A percentile compares a stretch with the other conserved stretches of the same genome.
Conservation (phyloP, 2,113 vertebrate species). For the Aramus guarauna region DNA sequence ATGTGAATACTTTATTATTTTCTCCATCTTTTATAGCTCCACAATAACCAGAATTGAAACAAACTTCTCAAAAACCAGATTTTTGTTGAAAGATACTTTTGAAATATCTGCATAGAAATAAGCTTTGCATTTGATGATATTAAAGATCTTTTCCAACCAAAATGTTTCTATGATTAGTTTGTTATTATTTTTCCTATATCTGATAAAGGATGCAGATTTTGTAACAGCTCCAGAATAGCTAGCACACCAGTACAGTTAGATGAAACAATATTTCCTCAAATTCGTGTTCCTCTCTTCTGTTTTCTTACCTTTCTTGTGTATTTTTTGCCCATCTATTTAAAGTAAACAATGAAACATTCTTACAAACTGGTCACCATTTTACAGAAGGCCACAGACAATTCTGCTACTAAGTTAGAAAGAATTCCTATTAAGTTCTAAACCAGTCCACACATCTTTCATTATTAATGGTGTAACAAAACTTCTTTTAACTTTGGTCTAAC, state of each 20-base stretch:
- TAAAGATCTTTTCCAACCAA: too few species aligned
- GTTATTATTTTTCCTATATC: not conserved
- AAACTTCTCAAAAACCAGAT: not conserved
- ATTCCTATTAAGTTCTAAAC: not conserved
- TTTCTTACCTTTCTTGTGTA: not conserved
- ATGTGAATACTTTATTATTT: not conserved
- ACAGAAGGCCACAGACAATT: not conserved
- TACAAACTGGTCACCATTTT: not conserved
- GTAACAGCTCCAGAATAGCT: not conserved
- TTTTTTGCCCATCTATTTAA: not conserved
- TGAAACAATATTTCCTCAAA: not conserved
- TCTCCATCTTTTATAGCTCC: not conserved
- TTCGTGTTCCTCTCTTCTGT: not conserved
- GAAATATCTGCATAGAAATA: not conserved
- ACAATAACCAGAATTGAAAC: not conserved
- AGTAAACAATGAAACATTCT: not conserved
- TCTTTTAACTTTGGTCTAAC: not conserved
- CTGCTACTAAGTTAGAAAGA: not conserved
- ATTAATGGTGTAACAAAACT: not conserved
- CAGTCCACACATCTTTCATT: not conserved
- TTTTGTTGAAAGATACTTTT: not conserved
- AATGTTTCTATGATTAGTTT: not conserved
- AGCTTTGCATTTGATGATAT: not conserved
- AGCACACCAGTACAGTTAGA: not conserved
- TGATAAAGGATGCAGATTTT: not conserved